Evolutionary conservation across 1,140 invertebrate genomes (phyloP).

Genomic region (Drosophila leontia): DNA sequence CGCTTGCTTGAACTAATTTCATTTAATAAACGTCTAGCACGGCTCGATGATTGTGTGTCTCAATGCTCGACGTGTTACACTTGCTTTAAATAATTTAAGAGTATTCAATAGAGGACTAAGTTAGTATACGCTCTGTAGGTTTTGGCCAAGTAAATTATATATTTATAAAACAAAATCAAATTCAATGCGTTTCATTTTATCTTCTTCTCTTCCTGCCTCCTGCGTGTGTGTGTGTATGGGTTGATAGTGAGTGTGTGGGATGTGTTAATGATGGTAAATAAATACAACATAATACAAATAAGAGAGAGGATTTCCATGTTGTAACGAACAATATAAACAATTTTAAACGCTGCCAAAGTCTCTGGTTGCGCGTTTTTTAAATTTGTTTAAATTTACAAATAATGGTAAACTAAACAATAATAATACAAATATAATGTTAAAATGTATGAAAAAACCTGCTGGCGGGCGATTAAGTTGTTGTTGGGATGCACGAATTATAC

Average conservation of each 20-base stretch:
- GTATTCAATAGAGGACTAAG: conserved; percentile 79
- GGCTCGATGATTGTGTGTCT: conserved; percentile 46
- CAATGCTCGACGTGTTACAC: conserved; percentile 38
- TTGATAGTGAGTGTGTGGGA: conserved; percentile 24
- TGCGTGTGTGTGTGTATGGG: conserved; percentile 13
- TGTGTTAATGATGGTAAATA: conserved; percentile 70
- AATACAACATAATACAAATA: conserved; percentile 80
- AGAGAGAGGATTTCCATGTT: conserved; percentile 63
- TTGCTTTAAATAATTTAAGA: conserved; percentile 78
- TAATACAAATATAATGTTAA: conserved; percentile 67
- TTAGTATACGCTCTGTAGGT: conserved; percentile 75
- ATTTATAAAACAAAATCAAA: conserved; percentile 76
- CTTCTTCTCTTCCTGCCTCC: conserved; percentile 23
- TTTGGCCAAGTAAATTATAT: conserved; percentile 72
- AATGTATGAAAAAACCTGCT: conserved; percentile 31
- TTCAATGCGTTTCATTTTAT: conserved; percentile 49
- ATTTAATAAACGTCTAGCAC: conserved; percentile 52
- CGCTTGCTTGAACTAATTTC: conserved; percentile 55
- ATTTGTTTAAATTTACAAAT: conserved; percentile 31
- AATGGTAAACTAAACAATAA: conserved; percentile 68
- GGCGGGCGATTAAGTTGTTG: conserved; percentile 54
- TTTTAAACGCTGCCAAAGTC: conserved; percentile 45
- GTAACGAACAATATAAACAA: conserved; percentile 51
- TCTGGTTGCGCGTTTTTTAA: not conserved
- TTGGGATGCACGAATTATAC: conserved; percentile 72